Conservation (phyloP, 2,113 vertebrate genomes). For the Sciurus niger region DNA sequence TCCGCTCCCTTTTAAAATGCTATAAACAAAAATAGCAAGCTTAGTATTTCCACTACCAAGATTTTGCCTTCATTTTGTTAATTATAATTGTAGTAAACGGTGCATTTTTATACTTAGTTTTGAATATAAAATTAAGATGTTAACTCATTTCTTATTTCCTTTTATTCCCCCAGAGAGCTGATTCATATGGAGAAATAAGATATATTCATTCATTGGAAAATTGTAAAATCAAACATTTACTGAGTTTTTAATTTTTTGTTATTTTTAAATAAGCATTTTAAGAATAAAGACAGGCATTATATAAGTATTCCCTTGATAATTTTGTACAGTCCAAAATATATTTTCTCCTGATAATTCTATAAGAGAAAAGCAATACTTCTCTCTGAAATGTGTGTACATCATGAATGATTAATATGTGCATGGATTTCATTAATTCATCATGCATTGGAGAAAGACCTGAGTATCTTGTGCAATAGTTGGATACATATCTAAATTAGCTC, state of each 20-base stretch:
- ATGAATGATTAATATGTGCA: neutral
- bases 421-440: neutral
- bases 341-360: neutral
- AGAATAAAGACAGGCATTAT: too few species aligned
- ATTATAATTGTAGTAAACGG: neutral
- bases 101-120: neutral
- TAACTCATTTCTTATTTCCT: neutral
- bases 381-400: neutral
- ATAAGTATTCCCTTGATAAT: neutral
- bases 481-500: neutral
- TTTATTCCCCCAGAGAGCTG: neutral
- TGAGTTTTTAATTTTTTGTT: neutral
- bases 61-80: neutral
- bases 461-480: neutral
- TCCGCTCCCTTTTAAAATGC: neutral
- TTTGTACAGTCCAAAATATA: neutral
- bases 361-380: neutral
- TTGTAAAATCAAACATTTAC: neutral
- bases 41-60: neutral
- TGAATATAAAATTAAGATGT: neutral
- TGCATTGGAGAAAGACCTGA: neutral
- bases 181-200: slow-evolving; percentile 61
- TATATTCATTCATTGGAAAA: neutral
- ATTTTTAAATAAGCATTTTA: neutral
- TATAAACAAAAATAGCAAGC: neutral